Evolutionary conservation across 2,113 vertebrate genomes (phyloP).

Genomic region (Chunga burmeisteri): DNA sequence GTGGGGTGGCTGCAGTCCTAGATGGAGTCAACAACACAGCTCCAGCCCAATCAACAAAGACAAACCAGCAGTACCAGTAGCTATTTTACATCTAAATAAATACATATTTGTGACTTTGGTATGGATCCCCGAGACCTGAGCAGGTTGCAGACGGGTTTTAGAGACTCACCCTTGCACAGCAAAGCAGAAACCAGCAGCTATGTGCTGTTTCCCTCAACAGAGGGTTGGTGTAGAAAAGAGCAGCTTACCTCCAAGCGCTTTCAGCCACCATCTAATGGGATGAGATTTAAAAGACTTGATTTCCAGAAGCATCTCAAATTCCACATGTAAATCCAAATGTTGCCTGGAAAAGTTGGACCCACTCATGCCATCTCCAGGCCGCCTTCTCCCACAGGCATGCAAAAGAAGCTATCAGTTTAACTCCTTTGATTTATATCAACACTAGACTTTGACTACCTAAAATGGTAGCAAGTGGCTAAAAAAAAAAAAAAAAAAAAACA

Average conservation of each 20-base stretch:
- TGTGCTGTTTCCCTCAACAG: neutral
- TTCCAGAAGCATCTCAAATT: neutral
- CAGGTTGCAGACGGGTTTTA: neutral
- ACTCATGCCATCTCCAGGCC: neutral
- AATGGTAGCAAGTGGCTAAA: neutral
- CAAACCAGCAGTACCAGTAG: neutral
- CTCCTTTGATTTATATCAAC: neutral
- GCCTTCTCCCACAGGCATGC: neutral
- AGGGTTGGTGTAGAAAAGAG: neutral
- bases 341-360: neutral
- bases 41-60: neutral
- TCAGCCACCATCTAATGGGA: neutral
- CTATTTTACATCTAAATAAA: neutral
- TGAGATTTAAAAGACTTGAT: neutral
- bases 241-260: neutral
- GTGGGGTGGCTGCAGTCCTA: neutral
- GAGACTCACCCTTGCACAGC: neutral
- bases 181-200: neutral
- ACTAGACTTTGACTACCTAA: neutral
- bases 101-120: fast-evolving
- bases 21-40: fast-evolving
- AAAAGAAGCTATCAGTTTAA: neutral
- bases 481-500: neutral
- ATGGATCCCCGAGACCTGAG: fast-evolving
- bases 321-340: neutral